Base-by-base conservation (phyloP, 2,113 vertebrate species). In the Romanogobio albipinnatus region DNA sequence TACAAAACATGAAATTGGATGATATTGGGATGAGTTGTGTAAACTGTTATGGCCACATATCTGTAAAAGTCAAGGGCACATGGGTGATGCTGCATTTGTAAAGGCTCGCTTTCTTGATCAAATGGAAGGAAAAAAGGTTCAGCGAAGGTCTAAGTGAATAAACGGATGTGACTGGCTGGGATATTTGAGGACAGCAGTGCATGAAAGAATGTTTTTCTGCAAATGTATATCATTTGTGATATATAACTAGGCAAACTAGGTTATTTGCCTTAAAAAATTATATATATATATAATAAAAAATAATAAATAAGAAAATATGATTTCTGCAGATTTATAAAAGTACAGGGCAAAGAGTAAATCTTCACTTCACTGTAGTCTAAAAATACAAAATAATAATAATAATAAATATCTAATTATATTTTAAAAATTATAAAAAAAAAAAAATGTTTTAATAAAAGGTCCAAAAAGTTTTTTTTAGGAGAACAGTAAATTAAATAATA, bases 1-100 rank as follows among this genome's bases (percentile, higher is more conserved):
- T 39, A 43, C 36, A 43, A 70, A 70, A 70, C 66, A 66, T 70
- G 66, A 70, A 70, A 70, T 43, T 17, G 74, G 70, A 73, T 73
- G 39, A 75, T 51, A 53, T 56, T 22, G 7, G 53, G 6, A 56
- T 15, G 7, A 76, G 49, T 19, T 33, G 45, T 53, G 74, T 26
- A 53, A 22, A 70, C 1, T n/a, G 58, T 78, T 3, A 11, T 61
- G 51, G 39, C 11, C 11, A 39, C 17, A 36, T 9, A 58, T 76
- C 51, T 76, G 49, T 19, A 2, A 14, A 22, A 81, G 15, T 14
- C 61, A 10, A 51, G 26, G 45, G 26, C 47, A 49, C 8, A 36
- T 26, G 9, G 45, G 4, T 47, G 33, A 0, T 2, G 19, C 9
- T 36, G 53, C 1, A 26, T 76, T 33, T 0, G 13, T 10, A 80